Base-by-base conservation (phyloP, 1,140 invertebrate species). In the Nasonia vitripennis region DNA sequence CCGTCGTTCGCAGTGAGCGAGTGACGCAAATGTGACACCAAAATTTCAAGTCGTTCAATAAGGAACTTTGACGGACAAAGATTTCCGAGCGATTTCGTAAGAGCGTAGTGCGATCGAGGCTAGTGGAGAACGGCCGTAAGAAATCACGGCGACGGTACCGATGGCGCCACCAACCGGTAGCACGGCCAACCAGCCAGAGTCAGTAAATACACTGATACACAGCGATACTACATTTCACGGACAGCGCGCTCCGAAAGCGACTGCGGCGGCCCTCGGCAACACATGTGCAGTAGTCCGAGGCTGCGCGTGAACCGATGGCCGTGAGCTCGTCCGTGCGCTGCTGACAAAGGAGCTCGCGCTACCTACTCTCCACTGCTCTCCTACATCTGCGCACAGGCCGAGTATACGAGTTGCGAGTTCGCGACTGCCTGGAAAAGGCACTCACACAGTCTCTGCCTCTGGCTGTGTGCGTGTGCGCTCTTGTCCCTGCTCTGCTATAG, bases 301-400 rank as follows among this genome's bases (percentile, higher is more conserved):
- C 55, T 62, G 17, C 55, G 48, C 48, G 12, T 14, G 2, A 51
- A 51, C 11, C 48, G 55, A 3, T 62, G 55, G 55, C 55, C 55
- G 55, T 62, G 55, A 62, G 55, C 55, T 62, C 68, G 68, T 71
- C 68, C 67, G 67, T 70, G n/a, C 68, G 68, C 11, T 31, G 68
- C 68, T 71, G 68, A 71, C 68, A 71, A 71, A 71, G 68, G 68
- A 27, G 68, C 23, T 27, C 68, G 68, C 23, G 6, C 2, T 62
- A 20, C 14, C 55, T 62, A 62, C 17, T 20, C 51, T 55, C 9
- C 12, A 2, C 55, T 62, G n/a, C 17, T 20, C 51, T 55, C 9
- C 12, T 62, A 62, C 20, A 62, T 62, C 55, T 62, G 55, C 55
- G 55, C 55, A 62, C 4, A 14, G 12, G 14, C 17, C 4, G 9